Base-by-base conservation (phyloP, 1,140 invertebrate genomes). In the Heliconius eleuchia region DNA sequence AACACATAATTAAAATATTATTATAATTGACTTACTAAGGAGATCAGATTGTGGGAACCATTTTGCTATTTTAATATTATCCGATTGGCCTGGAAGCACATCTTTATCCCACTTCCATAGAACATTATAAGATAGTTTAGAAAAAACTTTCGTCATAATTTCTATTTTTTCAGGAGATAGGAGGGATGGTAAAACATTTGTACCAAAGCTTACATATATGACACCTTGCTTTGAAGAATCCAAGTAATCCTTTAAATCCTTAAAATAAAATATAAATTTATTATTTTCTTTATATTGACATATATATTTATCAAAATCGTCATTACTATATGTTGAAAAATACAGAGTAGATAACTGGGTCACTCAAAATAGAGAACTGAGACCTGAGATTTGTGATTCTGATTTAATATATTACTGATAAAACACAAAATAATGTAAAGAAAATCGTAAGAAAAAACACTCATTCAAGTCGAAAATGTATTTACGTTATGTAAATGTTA, bases 51-150 rank as follows among this genome's bases (percentile, higher is more conserved):
- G 55, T 23, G 55, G 55, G 7, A 57, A 57, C 55, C 55, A 57
- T 3, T 57, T 57, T 57, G 78, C 80, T 9, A 95, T 81, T 78
- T 87, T 88, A 4, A 89, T 84, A 83, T 88, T 89, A 27, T 78
- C 55, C 13, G 79, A 34, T 9, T 71, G 78, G 27, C 74, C 82
- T 74, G 79, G 76, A 74, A 92, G 77, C 11, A 76, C 80, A n/a
- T 90, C 90, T 2, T 83, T 78, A 79, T 95, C 93, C 83, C 89
- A 95, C 85, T 95, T 95, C 92, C 94, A 95, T 13, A 60, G 8
- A 60, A 60, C 55, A 23, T 60, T 60, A 60, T 60, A 23, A 23
- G 55, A 8, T 11, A 60, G 19, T 2, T 60, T 60, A 60, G n/a
- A 60, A 3, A 60, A 60, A 0, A 60, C 55, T 60, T 60, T 78